These are phyloP conservation scores for Malaclemys terrapin DNA, from an alignment of 2,113 vertebrate species.

Conservation along the genomic window DNA sequence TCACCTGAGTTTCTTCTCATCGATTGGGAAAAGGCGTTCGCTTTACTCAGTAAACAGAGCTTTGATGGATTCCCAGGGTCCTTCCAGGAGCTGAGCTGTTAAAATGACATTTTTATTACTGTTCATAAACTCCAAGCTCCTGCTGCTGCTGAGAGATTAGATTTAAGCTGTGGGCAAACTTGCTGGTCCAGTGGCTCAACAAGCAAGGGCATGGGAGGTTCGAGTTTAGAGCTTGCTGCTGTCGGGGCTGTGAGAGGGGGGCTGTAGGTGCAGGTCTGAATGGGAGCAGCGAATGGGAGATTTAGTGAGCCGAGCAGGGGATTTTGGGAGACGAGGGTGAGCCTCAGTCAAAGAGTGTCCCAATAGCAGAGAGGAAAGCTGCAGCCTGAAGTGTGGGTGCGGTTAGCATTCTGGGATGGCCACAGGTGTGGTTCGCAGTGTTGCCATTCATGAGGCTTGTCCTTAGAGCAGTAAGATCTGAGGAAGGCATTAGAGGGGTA, in stretches of 20 bases:
- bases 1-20: conserved; percentile 79
- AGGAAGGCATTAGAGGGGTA: conserved; percentile 72
- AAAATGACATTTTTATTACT: conserved; percentile 99
- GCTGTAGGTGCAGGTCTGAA: neutral
- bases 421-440: conserved; percentile 29
- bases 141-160: conserved; percentile 92
- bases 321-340: conserved; percentile 31
- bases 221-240: conserved; percentile 36
- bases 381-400: neutral
- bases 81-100: conserved; percentile 88
- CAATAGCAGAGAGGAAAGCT: conserved; percentile 22
- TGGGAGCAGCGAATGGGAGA: neutral
- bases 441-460: conserved; percentile 58
- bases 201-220: conserved; percentile 69
- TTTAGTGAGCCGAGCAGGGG: conserved; percentile 18
- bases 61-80: conserved; percentile 87
- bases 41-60: conserved; percentile 93
- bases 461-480: conserved; percentile 73
- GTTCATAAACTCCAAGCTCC: conserved; percentile 98
- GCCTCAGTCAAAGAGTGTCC: conserved; percentile 43
- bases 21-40: conserved; percentile 86
- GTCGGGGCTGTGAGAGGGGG: neutral
- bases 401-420: neutral
- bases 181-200: conserved; percentile 79
- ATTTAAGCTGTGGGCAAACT: conserved; percentile 98